Base-by-base conservation (phyloP, 1,140 invertebrate genomes). In the Drosophila santomea region DNA sequence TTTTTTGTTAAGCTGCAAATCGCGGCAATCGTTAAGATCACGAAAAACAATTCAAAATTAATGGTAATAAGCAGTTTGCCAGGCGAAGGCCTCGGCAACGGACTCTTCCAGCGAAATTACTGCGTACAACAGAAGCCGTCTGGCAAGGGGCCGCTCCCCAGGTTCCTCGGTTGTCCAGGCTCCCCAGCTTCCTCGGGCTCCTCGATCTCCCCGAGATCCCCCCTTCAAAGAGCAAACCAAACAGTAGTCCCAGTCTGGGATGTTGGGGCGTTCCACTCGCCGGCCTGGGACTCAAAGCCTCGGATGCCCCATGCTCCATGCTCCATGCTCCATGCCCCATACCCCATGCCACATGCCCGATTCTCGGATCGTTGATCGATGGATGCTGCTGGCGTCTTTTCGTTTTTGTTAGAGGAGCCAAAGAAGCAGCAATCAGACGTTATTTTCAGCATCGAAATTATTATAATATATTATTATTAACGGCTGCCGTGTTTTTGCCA, bases 21-120 rank as follows among this genome's bases (percentile, higher is more conserved):
- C 84, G 84, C 84, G 85, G 85, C 81, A 89, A 92, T 92, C 91
- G 91, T 92, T 92, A 92, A 91, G 88, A 92, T 91, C 91, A 92
- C 88, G 90, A 92, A 92, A 91, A 91, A 90, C 90, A 91, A 86
- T 91, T 91, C 88, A 91, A 91, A 91, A 91, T 92, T 92, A 91
- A 92, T 92, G 91, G 85, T 92, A 92, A 92, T 92, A 91, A 92
- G 84, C 91, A 91, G 91, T 92, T 92, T 63, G 76, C 68, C 71
- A 3, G n/a, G 56, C 41, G 15, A 63, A 47, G 38, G 74, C 54
- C 59, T 58, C 50, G 38, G 12, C 62, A 20, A 36, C 52, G 67
- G 59, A 63, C 48, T 73, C 61, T 68, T 67, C 58, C 79, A 83
- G 66, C 79, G 62, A 92, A 92, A 92, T 92, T 92, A 92, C 84